Conservation (phyloP, 1,140 invertebrate species). For the Trichonephila clavipes region DNA sequence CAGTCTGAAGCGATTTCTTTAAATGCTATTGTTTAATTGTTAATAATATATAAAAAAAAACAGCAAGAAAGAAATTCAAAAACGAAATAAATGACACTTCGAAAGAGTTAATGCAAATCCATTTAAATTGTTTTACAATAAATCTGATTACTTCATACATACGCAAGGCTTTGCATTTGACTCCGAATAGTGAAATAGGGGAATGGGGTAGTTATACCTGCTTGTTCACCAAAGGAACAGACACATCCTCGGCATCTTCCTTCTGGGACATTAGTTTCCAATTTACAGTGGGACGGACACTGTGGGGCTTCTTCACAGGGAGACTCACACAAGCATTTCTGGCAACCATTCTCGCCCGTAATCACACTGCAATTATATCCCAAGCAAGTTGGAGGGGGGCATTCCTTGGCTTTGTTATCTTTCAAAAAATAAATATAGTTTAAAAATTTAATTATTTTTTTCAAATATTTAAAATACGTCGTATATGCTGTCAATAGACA, state of each 20-base stretch:
- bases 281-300: slow-evolving; percentile 66
- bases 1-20: too few species aligned
- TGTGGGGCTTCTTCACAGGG: slow-evolving; percentile 59
- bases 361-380: slow-evolving; percentile 73
- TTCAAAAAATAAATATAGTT: background rate
- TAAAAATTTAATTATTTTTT: background rate
- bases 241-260: slow-evolving; percentile 73
- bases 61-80: too few species aligned
- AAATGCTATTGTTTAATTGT: too few species aligned
- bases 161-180: too few species aligned
- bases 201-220: background rate
- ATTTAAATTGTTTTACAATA: too few species aligned
- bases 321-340: slow-evolving; percentile 67
- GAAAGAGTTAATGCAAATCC: too few species aligned
- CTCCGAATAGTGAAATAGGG: too few species aligned
- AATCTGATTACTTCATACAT: too few species aligned
- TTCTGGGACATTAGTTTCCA: slow-evolving; percentile 65
- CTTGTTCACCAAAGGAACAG: slow-evolving; percentile 53
- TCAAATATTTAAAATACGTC: too few species aligned
- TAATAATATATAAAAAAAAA: too few species aligned
- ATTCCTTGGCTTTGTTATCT: slow-evolving; percentile 72
- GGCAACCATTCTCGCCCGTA: slow-evolving; percentile 62
- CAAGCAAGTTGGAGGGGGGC: slow-evolving; percentile 62
- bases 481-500: too few species aligned
- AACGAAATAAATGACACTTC: too few species aligned